Evolutionary conservation across 2,113 vertebrate genomes (phyloP).

Genomic region (Marcusenius ussheri): DNA sequence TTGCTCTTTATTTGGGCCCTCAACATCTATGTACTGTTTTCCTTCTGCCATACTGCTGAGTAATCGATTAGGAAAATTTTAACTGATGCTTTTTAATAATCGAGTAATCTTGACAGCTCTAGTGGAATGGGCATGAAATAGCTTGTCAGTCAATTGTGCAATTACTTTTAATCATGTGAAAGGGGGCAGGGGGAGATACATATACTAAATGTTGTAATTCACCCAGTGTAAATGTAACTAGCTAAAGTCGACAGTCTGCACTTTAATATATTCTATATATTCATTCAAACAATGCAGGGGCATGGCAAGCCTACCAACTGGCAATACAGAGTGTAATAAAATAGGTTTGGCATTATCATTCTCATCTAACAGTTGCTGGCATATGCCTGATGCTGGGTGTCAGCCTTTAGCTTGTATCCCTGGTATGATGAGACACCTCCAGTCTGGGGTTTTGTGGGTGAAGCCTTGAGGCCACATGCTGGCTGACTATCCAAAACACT

Average conservation of each 20-base stretch:
- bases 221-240: background rate
- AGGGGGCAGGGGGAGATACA: background rate
- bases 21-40: no score
- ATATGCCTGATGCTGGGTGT: background rate
- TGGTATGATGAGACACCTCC: background rate
- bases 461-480: background rate
- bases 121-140: background rate
- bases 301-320: background rate
- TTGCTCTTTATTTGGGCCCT: no score
- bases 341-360: background rate
- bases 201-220: background rate
- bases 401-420: background rate
- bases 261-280: background rate
- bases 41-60: no score
- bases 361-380: background rate
- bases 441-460: background rate
- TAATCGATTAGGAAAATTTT: background rate
- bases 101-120: background rate
- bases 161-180: background rate
- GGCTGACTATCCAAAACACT: background rate
- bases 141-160: background rate
- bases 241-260: background rate
- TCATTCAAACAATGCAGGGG: background rate
- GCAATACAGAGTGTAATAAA: background rate
- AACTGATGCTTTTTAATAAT: background rate